Base-by-base conservation (phyloP, 2,113 vertebrate species). In the Arothron firmamentum region DNA sequence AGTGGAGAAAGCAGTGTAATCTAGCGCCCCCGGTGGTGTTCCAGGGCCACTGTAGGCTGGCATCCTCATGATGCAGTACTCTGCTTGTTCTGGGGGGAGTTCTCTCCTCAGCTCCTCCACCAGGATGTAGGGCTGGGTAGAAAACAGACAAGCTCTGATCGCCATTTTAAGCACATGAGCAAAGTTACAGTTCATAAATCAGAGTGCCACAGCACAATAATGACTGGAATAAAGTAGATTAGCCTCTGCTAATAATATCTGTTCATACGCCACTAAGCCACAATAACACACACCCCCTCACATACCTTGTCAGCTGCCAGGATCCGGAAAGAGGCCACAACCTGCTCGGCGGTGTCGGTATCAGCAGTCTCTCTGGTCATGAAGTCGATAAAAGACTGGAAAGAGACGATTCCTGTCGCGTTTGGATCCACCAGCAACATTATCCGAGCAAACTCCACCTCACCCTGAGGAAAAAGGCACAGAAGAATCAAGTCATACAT, bases 381-480 rank as follows among this genome's bases (percentile, higher is more conserved):
- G 75, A 97, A 98, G 87, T 98, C 95, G 0, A 98, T 96, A 79
- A 98, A 98, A 41, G 95, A 95, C 81, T 98, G 96, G 92, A 98
- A 98, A 15, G 96, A 96, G 48, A 98, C 95, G 0, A 75, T 81
- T 0, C 95, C 95, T 0, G 91, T 93, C 52, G 72, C 78, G 70
- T 92, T 96, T 82, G 95, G 88, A 67, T 97, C 96, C 17, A 98
- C 96, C n/a, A 95, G 80, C 3, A 94, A 89, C 95, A 98, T 97
- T 75, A 96, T 98, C 7, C 96, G 93, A 67, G 93, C 91, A 87
- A 98, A 98, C 54, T 98, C 96, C 0, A 92, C 93, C 0, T 98
- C 95, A 0, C 95, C 96, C 96, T 98, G 65, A 3, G 41, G 41
- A 61, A 61, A 54, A 9, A 5, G 3, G n/a, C 1, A 6, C 20